Percentiles rank a stretch among this genome's conserved stretches.
Conservation (phyloP, 1,140 invertebrate genomes). For the Tenebrio molitor region DNA sequence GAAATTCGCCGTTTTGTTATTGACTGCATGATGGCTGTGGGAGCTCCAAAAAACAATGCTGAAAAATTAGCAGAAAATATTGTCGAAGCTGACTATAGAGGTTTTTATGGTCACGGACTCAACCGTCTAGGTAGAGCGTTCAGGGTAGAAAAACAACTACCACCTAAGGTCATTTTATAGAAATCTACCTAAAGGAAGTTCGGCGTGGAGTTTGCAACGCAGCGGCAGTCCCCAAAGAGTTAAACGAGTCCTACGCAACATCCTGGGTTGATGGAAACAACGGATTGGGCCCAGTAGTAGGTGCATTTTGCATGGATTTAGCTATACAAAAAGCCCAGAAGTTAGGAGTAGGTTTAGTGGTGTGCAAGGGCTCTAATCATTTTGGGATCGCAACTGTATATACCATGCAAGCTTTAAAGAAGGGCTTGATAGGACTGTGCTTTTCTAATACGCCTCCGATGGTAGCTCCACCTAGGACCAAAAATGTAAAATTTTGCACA, state of each 20-base stretch:
- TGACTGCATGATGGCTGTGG: conserved; percentile 79
- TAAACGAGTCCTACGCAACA: conserved; percentile 82
- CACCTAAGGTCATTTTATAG: conserved; percentile 64
- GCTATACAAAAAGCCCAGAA: conserved; percentile 89
- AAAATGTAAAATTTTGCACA: no score
- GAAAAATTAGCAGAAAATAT: conserved; percentile 81
- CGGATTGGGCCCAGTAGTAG: conserved; percentile 88
- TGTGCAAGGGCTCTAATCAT: conserved; percentile 81
- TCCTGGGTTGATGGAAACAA: conserved; percentile 90
- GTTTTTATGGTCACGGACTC: conserved; percentile 93
- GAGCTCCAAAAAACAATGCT: conserved; percentile 76
- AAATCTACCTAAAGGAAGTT: conserved; percentile 79
- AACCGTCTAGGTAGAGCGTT: no score
- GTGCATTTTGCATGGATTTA: conserved; percentile 91
- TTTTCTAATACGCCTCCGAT: conserved; percentile 94
- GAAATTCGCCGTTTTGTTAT: conserved; percentile 83
- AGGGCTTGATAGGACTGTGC: conserved; percentile 86
- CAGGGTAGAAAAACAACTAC: no score
- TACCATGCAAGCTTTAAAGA: conserved; percentile 79
- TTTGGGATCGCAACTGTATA: conserved; percentile 94
- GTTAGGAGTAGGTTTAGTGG: conserved; percentile 80
- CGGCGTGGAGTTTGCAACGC: conserved; percentile 68
- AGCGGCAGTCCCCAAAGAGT: conserved; percentile 73
- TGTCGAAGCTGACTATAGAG: conserved; percentile 86
- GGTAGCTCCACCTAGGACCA: conserved; percentile 85